Conservation (phyloP, 2,888 invertebrate genomes). For the Linnaemya tessellans region DNA sequence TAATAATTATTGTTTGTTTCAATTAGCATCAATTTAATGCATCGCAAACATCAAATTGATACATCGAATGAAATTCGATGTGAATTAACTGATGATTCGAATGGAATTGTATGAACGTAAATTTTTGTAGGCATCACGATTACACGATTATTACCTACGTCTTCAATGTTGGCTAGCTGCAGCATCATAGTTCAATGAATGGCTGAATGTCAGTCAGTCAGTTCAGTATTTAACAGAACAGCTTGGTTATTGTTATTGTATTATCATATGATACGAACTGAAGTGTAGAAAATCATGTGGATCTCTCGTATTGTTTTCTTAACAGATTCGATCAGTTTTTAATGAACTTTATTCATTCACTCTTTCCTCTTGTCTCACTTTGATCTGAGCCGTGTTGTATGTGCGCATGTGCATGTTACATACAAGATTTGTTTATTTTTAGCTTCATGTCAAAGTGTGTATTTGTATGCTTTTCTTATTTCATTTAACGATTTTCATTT, state of each 20-base stretch:
- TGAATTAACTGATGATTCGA: no score
- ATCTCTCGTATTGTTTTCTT: constrained; percentile 68
- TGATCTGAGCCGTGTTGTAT: constrained; percentile 63
- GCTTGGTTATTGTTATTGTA: constrained; percentile 16
- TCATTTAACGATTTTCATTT: constrained; percentile 41
- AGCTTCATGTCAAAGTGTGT: constrained; percentile 27
- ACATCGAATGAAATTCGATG: no score
- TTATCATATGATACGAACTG: constrained; percentile 22
- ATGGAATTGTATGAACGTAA: no score
- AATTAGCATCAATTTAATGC: no score
- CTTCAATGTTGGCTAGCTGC: constrained; percentile 6
- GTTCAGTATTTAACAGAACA: constrained; percentile 15
- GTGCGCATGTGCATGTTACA: background rate
- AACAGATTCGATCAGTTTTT: constrained; percentile 82
- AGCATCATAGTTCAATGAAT: constrained; percentile 34
- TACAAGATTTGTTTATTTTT: constrained; percentile 24
- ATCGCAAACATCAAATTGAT: no score
- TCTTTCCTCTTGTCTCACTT: constrained; percentile 71
- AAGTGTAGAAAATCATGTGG: constrained; percentile 68
- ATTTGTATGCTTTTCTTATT: constrained; percentile 41
- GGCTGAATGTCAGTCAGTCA: constrained; percentile 23
- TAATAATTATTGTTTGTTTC: no score
- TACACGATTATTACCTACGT: no score
- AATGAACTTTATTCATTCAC: constrained; percentile 82
- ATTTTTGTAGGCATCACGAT: no score